These are phyloP conservation scores for Polietes domitor DNA, from an alignment of 2,888 invertebrate genomes.

Conservation along the genomic window DNA sequence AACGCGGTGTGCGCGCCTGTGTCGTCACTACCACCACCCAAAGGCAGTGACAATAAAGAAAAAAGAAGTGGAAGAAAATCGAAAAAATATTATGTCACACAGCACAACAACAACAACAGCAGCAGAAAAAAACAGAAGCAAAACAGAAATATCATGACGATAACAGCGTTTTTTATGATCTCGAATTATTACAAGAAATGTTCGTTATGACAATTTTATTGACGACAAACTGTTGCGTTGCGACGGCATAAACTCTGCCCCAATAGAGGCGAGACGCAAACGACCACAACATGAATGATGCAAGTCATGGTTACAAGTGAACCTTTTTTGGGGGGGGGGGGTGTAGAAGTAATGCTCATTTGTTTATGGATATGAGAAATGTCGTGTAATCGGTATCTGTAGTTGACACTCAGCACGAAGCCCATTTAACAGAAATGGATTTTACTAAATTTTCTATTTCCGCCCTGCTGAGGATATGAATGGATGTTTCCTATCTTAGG, in stretches of 20 bases:
- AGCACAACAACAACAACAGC: not conserved
- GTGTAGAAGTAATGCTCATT: no score
- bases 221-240: conserved; percentile 2
- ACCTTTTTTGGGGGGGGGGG: no score
- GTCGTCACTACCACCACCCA: conserved; percentile 12
- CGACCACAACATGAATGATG: not conserved
- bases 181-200: not conserved
- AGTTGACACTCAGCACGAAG: no score
- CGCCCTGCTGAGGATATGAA: no score
- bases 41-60: not conserved
- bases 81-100: conserved; percentile 12
- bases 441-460: no score
- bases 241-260: not conserved
- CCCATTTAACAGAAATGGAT: no score
- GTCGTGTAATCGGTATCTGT: no score
- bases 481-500: no score
- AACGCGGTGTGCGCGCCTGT: not conserved
- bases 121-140: not conserved
- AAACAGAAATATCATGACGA: conserved; percentile 2
- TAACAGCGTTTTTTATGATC: not conserved
- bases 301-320: not conserved
- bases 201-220: not conserved
- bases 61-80: not conserved
- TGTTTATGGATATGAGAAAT: no score
- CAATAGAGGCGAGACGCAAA: not conserved